Evolutionary conservation across 2,888 invertebrate species (phyloP), one percentile per base, ranked within the genome.

Genomic region (Nebria brevicollis): DNA sequence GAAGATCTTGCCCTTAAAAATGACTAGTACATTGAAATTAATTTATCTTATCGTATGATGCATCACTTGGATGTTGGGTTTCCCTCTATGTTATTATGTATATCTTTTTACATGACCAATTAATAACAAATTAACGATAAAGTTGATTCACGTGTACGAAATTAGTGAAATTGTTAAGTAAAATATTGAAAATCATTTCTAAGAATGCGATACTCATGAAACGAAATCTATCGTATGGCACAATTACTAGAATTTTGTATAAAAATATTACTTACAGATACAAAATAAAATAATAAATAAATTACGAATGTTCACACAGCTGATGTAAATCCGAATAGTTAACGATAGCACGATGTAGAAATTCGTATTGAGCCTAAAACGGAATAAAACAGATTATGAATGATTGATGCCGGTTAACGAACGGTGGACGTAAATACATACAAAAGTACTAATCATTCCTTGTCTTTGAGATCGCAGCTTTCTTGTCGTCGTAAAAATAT

Each of bases 241-340:
- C 54, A 54, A 54, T 54, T 54, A 54, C 54, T 54, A 54, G 54
- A 54, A 54, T 11, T 54, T 54, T 82, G 82, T 82, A 78, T 80
- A 83, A 81, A 80, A 73, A 82, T 82, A 83, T 80, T 82, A 81
- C 70, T 78, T 79, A 77, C 77, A 82, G 68, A 82, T 79, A 77
- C 77, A 82, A 66, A 82, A 77, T 83, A 72, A 83, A 82, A 83
- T 82, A 76, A 83, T 81, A 73, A 77, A 82, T 34, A 81, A 82
- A 80, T 83, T 82, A 82, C 75, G 80, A 82, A 77, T 88, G 88
- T 82, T 94, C 94, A 77, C 93, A 91, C 83, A 96, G 90, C 89
- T 95, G 95, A 90, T 96, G 96, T 85, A 96, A 92, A 89, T 96
- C 96, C 84, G 95, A 94, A 88, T 96, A 96, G 91, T 96, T 96